phyloP scores from a whole-genome alignment of 92 coral and sea anemone species.

The Meandrina meandrites region DNA sequence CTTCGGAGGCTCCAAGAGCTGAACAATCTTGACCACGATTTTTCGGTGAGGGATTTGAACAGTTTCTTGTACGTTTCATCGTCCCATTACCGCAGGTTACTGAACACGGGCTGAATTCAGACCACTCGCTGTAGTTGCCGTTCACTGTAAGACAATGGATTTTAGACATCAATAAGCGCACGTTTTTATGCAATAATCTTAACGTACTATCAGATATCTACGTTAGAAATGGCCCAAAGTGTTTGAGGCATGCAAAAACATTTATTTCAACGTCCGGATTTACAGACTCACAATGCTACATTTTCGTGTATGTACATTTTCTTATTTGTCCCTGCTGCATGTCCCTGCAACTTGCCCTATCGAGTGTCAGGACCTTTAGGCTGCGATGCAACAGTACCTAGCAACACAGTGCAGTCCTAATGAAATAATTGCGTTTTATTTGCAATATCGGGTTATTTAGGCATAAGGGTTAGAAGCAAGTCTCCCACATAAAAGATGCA shows the following conservation, averaged over 20 bases:
- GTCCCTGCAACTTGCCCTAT: too few species aligned
- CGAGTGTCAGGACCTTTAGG: background rate
- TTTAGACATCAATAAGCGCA: background rate
- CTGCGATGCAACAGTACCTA: background rate
- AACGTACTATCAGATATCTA: too few species aligned
- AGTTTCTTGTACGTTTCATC: conserved; percentile 63
- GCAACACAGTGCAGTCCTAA: background rate
- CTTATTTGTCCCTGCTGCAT: too few species aligned
- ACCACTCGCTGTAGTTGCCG: conserved; percentile 83
- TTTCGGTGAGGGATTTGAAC: conserved; percentile 76
- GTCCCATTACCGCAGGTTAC: conserved; percentile 82
- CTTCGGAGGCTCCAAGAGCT: conserved; percentile 53
- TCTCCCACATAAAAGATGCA: background rate
- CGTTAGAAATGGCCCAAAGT: too few species aligned
- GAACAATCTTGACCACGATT: conserved; percentile 81
- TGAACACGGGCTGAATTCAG: conserved; percentile 76
- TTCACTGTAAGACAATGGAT: conserved; percentile 52
- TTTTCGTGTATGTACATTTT: too few species aligned
- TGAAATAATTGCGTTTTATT: background rate
- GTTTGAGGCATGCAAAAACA: background rate
- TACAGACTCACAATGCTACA: background rate
- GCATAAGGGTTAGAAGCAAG: background rate
- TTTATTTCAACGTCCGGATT: background rate
- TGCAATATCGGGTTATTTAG: background rate
- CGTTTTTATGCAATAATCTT: background rate